Evolutionary conservation across 1,140 invertebrate species (phyloP), one percentile per base, ranked within the genome.

Genomic region (Archivesica marissinica): DNA sequence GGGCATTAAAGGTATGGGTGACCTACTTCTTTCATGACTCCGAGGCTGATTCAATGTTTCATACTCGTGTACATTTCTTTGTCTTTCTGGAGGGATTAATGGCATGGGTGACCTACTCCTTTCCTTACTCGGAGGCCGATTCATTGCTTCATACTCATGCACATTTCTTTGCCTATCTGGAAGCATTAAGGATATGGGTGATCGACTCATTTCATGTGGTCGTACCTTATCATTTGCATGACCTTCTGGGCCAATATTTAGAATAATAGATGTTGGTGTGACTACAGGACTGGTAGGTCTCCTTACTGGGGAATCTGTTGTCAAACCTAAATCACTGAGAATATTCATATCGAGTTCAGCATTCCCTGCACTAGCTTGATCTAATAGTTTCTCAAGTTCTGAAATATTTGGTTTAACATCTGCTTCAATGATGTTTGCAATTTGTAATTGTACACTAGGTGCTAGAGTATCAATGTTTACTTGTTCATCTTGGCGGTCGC

Each of bases 391-490:
- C 25, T 85, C 72, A 30, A 85, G 61, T 68, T 85, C 72, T 25
- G 30, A 11, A 33, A 85, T 64, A 70, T 85, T 64, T 17, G 82
- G 82, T 68, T 85, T 85, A 1, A 78, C 38, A 50, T 85, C 82
- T 28, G 74, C 59, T 77, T 85, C 82, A 68, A 85, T 85, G 4
- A 85, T 39, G 33, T 85, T 77, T 28, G 82, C 82, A 50, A 85
- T 85, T 44, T 85, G 41, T n/a, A 85, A 44, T 33, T 77, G 56
- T 25, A 76, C 59, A 77, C 61, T 70, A 50, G 82, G 72, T 30
- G 72, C 74, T 17, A 85, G 35, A 11, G 23, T 52, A 15, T 85
- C 82, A 9, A 85, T 66, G 30, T 85, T 54, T 15, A 72, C 56
- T 35, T 66, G 56, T 52, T 52, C 75, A 41, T 85, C 82, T 54